A percentile compares a stretch with the other conserved stretches of the same genome.
These are phyloP conservation scores for Allacma fusca DNA, from an alignment of 2,888 invertebrate genomes.

Conservation along the genomic window DNA sequence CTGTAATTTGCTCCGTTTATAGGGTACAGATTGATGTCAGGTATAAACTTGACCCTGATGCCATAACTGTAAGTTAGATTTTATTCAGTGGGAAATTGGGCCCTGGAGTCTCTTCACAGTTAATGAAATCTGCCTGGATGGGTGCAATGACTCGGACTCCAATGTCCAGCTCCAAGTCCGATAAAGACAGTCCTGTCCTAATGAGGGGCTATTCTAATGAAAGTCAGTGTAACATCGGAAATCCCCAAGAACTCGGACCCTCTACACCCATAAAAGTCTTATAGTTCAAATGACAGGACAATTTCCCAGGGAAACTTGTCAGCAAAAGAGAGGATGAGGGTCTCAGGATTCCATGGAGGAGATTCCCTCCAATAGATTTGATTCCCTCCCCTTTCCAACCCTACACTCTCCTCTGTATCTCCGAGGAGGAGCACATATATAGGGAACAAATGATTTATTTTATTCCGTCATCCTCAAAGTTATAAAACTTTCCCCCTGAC, in stretches of 20 bases:
- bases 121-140: no score
- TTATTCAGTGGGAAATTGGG: no score
- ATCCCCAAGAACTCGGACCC: background rate
- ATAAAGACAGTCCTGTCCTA: no score
- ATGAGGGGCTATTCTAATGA: no score
- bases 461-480: constrained; percentile 8
- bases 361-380: constrained; percentile 1
- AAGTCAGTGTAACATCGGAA: background rate
- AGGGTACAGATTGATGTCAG: no score
- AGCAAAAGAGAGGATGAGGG: background rate
- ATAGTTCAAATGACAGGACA: background rate
- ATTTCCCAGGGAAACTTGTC: constrained; percentile 5
- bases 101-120: no score
- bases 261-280: background rate
- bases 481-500: constrained; percentile 13
- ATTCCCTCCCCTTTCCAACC: background rate
- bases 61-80: no score
- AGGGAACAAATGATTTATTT: constrained; percentile 4
- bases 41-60: no score
- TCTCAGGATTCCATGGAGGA: background rate
- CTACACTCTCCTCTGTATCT: no score
- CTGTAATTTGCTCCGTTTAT: no score
- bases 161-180: no score
- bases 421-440: background rate
- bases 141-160: no score